phyloP scores from a whole-genome alignment of 2,797 vertebrate species.

The Coccyzus lansbergi region DNA sequence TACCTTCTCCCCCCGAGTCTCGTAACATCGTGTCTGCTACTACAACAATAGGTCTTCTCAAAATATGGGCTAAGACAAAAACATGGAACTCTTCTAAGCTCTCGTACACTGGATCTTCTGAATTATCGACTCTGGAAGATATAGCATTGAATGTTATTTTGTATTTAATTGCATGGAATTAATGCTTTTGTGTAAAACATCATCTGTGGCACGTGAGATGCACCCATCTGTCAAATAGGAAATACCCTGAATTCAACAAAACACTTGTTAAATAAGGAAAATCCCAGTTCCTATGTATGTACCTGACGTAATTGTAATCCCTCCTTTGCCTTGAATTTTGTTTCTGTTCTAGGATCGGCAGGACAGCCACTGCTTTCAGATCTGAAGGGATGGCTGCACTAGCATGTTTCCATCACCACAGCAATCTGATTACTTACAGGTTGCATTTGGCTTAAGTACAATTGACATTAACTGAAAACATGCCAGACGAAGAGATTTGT shows the following conservation, averaged over 20 bases:
- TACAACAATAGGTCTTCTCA: slow-evolving; percentile 90
- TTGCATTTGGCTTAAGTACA: neutral
- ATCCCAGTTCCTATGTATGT: neutral
- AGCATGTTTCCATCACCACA: neutral
- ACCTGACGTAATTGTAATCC: neutral
- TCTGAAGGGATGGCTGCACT: neutral
- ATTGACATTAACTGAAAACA: neutral
- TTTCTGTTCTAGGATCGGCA: neutral
- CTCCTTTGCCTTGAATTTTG: neutral
- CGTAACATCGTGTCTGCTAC: slow-evolving; percentile 86
- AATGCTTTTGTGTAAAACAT: neutral
- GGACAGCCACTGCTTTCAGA: neutral
- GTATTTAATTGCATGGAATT: neutral
- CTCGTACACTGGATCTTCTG: slow-evolving; percentile 91
- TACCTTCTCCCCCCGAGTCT: slow-evolving; percentile 86
- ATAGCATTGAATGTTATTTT: neutral
- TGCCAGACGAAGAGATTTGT: neutral
- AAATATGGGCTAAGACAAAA: slow-evolving; percentile 84
- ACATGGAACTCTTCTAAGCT: slow-evolving; percentile 86
- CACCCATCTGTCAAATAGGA: neutral
- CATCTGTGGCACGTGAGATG: too few relatives aligned
- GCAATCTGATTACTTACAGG: neutral
- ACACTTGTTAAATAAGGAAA: neutral
- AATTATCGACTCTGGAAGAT: slow-evolving; percentile 88
- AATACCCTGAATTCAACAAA: neutral